Percentiles rank a stretch among this genome's conserved stretches.
phyloP scores from a whole-genome alignment of 2,888 invertebrate species.

The Diarsia brunnea region DNA sequence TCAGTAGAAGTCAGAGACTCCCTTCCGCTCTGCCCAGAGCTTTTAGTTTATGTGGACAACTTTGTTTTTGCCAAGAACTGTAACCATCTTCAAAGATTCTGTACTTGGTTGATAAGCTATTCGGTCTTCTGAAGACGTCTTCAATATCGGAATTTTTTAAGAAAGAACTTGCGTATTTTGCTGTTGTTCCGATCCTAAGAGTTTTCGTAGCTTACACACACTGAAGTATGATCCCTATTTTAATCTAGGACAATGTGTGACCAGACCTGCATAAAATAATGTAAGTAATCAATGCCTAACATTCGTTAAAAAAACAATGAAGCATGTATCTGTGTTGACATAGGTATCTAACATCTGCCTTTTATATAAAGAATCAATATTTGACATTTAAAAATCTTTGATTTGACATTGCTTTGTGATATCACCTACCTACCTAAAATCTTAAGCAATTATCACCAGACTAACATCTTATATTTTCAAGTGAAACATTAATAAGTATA shows the following conservation, averaged over 20 bases:
- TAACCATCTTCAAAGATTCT: not conserved
- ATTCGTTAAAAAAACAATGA: not conserved
- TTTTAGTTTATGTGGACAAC: not conserved
- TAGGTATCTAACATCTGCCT: not conserved
- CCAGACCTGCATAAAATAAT: not conserved
- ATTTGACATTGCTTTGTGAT: constrained; percentile 62
- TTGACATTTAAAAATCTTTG: constrained; percentile 69
- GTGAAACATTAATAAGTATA: not conserved
- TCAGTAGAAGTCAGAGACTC: no score
- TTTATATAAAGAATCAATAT: constrained; percentile 31
- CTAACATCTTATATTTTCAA: not conserved
- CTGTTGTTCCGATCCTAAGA: not conserved
- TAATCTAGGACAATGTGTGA: not conserved
- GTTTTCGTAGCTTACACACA: not conserved
- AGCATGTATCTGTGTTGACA: not conserved
- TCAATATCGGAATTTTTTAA: not conserved
- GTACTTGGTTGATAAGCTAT: not conserved
- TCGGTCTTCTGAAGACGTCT: not conserved
- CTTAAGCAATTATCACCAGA: constrained; percentile 16
- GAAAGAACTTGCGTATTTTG: not conserved
- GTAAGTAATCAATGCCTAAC: not conserved
- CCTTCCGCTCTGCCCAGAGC: no score
- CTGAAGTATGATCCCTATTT: not conserved
- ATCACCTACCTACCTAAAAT: constrained; percentile 47
- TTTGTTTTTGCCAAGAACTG: not conserved